Percentiles rank a stretch among this genome's conserved stretches.
Evolutionary conservation across 2,797 vertebrate species (phyloP).

Genomic region (Smutsia gigantea): DNA sequence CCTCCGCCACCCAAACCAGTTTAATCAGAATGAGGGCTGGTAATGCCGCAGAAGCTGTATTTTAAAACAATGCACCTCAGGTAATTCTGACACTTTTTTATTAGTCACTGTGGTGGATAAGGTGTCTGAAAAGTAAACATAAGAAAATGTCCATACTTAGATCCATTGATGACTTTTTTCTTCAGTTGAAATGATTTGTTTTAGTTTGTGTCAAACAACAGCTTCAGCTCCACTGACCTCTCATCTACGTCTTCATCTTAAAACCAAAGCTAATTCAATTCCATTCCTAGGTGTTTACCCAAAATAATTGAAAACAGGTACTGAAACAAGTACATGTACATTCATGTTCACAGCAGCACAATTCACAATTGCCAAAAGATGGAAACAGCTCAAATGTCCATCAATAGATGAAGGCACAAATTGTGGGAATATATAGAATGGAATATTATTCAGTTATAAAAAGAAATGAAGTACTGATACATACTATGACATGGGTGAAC

Average conservation of each 20-base stretch:
- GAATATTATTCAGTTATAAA: background rate
- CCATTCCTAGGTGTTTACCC: background rate
- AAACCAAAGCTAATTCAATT: background rate
- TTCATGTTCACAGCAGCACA: background rate
- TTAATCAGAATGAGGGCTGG: background rate
- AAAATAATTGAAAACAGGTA: background rate
- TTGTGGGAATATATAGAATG: background rate
- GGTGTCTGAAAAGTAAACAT: background rate
- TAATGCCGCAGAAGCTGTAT: background rate
- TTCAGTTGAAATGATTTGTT: background rate
- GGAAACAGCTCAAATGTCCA: background rate
- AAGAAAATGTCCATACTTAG: background rate
- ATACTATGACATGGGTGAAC: background rate
- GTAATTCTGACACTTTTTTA: background rate
- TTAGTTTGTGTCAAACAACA: background rate
- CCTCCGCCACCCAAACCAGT: background rate
- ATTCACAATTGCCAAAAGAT: background rate
- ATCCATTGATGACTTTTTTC: background rate
- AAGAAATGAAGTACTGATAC: background rate
- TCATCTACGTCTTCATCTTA: background rate
- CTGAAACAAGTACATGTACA: background rate
- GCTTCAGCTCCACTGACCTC: background rate
- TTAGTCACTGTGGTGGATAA: background rate
- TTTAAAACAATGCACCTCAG: background rate
- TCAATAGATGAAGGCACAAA: background rate